Evolutionary conservation across 2,797 vertebrate genomes (phyloP).

Genomic region (Pangasius krempfi): DNA sequence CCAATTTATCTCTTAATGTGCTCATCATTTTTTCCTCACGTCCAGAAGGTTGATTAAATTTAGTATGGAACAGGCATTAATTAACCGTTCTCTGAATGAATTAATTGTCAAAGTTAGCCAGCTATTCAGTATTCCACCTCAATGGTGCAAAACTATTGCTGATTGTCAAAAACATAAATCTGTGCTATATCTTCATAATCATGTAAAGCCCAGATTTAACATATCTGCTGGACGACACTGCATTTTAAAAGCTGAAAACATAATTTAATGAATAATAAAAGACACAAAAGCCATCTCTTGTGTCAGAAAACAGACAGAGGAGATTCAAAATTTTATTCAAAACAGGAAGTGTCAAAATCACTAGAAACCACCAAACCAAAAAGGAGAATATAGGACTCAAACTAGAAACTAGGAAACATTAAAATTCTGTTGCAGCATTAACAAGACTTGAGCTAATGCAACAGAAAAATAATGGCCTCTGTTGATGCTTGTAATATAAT

Average conservation of each 20-base stretch:
- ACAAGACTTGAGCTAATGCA: background rate
- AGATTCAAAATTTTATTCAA: background rate
- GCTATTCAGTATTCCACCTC: constrained; percentile 2
- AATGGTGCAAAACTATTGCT: background rate
- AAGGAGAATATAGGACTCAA: background rate
- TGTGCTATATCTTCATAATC: background rate
- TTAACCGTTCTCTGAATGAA: constrained; percentile 11
- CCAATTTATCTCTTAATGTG: constrained; percentile 33
- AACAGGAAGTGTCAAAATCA: background rate
- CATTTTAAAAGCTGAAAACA: background rate
- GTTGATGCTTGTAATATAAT: background rate
- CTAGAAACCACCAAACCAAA: background rate
- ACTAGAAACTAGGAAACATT: background rate
- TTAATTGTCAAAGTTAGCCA: constrained; percentile 11
- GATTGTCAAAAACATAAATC: background rate
- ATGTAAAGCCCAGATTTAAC: background rate
- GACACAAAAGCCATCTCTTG: background rate
- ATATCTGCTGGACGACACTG: background rate
- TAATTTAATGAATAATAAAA: background rate
- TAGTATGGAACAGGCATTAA: constrained; percentile 6
- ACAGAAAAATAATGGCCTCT: background rate
- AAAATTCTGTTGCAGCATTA: background rate
- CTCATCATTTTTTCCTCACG: background rate
- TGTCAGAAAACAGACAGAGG: background rate
- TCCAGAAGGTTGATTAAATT: constrained; percentile 36